Conservation (phyloP, 2,797 vertebrate species). For the Scolopax bukidnonensis region DNA sequence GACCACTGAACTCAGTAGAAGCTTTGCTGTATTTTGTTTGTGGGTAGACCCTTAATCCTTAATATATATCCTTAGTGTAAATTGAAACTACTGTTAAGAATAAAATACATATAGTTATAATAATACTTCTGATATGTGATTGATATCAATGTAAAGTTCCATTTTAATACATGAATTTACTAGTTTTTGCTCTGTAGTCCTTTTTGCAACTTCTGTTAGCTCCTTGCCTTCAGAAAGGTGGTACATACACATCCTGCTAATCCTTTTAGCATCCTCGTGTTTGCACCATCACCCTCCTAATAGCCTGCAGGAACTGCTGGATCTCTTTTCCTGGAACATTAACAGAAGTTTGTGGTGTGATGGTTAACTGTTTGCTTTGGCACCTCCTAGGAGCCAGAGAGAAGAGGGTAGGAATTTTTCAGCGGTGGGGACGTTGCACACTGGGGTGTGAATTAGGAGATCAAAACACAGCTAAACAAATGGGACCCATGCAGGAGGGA, state of each 20-base stretch:
- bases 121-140: neutral
- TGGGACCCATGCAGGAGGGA: neutral
- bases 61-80: neutral
- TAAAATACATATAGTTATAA: neutral
- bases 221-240: conserved; percentile 35
- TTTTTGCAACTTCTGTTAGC: neutral
- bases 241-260: conserved; percentile 26
- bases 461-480: conserved; percentile 63
- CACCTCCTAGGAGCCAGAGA: conserved; percentile 44
- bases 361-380: conserved; percentile 59
- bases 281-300: conserved; percentile 46
- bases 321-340: conserved; percentile 58
- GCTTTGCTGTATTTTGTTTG: neutral
- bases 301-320: conserved; percentile 38
- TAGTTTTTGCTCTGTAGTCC: neutral
- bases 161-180: neutral
- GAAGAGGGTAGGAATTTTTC: conserved; percentile 58
- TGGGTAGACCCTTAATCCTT: neutral
- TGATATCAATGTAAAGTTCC: neutral
- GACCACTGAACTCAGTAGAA: neutral
- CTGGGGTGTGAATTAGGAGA: conserved; percentile 55
- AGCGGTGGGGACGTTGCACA: neutral
- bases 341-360: conserved; percentile 60
- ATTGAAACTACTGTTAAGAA: neutral
- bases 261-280: conserved; percentile 64